Evolutionary conservation across 2,797 vertebrate genomes (phyloP).

Genomic region (Leptatherina wallacei): DNA sequence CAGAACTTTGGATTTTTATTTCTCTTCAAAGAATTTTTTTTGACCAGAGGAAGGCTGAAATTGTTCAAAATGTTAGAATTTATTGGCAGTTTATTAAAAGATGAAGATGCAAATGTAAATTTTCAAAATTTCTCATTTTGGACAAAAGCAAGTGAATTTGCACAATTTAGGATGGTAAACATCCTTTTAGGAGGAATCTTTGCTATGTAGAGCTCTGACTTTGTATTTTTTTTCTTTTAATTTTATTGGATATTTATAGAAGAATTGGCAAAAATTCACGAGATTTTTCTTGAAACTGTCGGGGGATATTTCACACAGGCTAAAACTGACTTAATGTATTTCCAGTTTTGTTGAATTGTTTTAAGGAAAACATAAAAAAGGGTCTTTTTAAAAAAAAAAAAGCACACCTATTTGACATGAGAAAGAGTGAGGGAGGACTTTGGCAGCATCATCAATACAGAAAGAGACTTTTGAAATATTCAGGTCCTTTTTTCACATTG

Average conservation of each 20-base stretch:
- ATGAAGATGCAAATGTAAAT: constrained; percentile 8
- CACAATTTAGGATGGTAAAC: no score
- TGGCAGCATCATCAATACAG: not conserved
- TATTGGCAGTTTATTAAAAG: constrained; percentile 33
- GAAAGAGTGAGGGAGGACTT: not conserved
- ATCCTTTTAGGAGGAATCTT: not conserved
- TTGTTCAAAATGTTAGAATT: constrained; percentile 4
- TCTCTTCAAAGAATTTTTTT: not conserved
- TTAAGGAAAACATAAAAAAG: no score
- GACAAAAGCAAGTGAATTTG: not conserved
- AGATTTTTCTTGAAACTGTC: no score
- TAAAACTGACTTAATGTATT: no score
- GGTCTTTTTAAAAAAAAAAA: no score
- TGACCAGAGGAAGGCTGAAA: constrained; percentile 3
- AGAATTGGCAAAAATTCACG: not conserved
- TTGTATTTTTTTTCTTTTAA: not conserved
- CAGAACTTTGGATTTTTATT: not conserved
- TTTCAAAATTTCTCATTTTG: constrained; percentile 6
- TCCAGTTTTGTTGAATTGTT: no score
- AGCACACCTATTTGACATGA: no score
- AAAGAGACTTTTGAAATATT: constrained; percentile 1
- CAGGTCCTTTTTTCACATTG: not conserved
- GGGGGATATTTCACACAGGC: no score
- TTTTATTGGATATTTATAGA: not conserved
- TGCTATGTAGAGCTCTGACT: not conserved